Conservation (phyloP, 1,140 invertebrate species). For the Eciton burchellii region DNA sequence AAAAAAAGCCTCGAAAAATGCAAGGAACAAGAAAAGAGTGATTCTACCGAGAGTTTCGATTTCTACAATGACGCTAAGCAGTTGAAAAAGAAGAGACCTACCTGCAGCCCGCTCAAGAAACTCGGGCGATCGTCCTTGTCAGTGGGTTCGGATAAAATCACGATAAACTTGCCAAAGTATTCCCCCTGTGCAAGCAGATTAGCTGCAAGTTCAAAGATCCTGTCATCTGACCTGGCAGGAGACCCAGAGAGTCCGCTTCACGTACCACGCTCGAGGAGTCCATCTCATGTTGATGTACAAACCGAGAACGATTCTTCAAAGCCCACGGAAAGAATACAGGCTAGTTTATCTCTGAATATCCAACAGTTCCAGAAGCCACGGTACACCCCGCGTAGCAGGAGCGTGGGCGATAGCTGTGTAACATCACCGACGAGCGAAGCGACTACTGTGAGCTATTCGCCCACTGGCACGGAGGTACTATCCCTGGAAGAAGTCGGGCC, state of each 20-base stretch:
- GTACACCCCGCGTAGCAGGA: conserved; percentile 75
- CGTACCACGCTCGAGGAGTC: conserved; percentile 77
- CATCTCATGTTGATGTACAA: conserved; percentile 65
- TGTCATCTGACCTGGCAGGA: conserved; percentile 76
- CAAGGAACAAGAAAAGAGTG: conserved; percentile 68
- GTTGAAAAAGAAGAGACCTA: conserved; percentile 74
- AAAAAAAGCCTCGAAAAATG: conserved; percentile 69
- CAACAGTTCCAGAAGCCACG: conserved; percentile 75
- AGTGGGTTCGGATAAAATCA: conserved; percentile 79
- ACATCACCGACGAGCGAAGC: conserved; percentile 81
- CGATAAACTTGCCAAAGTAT: conserved; percentile 83
- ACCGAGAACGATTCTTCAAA: conserved; percentile 46
- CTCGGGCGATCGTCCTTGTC: conserved; percentile 80
- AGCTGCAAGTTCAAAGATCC: conserved; percentile 83
- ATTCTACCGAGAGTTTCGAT: conserved; percentile 69
- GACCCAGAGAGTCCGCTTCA: conserved; percentile 81
- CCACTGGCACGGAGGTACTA: conserved; percentile 78
- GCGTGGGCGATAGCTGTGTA: conserved; percentile 80
- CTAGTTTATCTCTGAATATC: conserved; percentile 77
- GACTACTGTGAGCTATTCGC: conserved; percentile 80
- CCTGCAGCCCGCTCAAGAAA: conserved; percentile 80
- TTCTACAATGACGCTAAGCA: conserved; percentile 58
- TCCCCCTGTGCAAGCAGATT: conserved; percentile 84
- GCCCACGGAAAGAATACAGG: conserved; percentile 71
- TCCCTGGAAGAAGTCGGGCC: conserved; percentile 77